A percentile compares a stretch with the other conserved stretches of the same genome.
These are phyloP conservation scores for Pharmacophagus antenor DNA, from an alignment of 2,888 invertebrate species.

Conservation along the genomic window DNA sequence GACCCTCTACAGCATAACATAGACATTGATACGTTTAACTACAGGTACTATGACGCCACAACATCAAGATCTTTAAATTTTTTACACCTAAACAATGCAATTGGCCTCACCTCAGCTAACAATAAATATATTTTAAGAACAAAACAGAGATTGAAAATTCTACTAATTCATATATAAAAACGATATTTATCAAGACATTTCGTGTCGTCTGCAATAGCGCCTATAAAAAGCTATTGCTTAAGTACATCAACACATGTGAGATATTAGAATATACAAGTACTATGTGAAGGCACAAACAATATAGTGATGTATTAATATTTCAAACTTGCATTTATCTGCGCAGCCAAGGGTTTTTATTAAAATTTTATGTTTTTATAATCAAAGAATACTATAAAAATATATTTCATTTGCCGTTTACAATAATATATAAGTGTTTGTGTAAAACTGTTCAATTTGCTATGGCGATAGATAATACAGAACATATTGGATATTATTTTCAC, in stretches of 20 bases:
- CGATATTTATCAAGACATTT: constrained; percentile 11
- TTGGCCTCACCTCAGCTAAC: constrained; percentile 26
- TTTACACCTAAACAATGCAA: constrained; percentile 35
- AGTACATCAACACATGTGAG: constrained; percentile 47
- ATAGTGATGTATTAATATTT: constrained; percentile 48
- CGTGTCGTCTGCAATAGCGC: constrained; percentile 28
- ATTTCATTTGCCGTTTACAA: constrained; percentile 73
- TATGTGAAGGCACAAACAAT: constrained; percentile 73
- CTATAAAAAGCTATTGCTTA: constrained; percentile 54
- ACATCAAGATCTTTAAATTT: constrained; percentile 63
- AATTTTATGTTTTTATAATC: constrained; percentile 51
- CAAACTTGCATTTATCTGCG: constrained; percentile 40
- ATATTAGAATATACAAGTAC: constrained; percentile 12
- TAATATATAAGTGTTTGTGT: constrained; percentile 31
- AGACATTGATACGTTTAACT: constrained; percentile 38
- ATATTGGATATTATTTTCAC: constrained; percentile 30
- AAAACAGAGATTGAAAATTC: constrained; percentile 21
- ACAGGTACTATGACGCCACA: constrained; percentile 53
- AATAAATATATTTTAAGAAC: constrained; percentile 29
- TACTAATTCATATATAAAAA: constrained; percentile 18
- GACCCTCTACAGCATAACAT: constrained; percentile 32
- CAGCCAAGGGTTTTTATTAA: constrained; percentile 31
- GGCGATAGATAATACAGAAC: constrained; percentile 22
- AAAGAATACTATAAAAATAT: constrained; percentile 75
- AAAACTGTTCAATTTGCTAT: constrained; percentile 23